A percentile compares a stretch with the other conserved stretches of the same genome.
phyloP scores from a whole-genome alignment of 23 tunicate species.

The Trididemnum nubilum region DNA sequence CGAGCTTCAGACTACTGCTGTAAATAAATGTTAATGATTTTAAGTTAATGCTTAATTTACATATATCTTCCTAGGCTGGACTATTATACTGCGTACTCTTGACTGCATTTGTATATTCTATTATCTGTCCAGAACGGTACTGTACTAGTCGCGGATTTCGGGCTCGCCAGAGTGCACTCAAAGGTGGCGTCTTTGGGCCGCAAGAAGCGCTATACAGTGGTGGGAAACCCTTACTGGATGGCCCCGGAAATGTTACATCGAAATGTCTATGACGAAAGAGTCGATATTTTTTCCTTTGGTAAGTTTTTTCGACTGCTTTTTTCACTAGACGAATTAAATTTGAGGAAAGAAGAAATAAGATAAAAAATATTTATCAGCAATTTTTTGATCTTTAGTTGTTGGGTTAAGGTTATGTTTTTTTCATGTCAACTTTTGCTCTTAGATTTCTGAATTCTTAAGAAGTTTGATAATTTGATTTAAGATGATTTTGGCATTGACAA shows the following conservation, averaged over 20 bases:
- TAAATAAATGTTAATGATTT: too few species aligned
- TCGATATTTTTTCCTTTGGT: slow-evolving; percentile 95
- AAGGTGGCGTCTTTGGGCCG: slow-evolving; percentile 48
- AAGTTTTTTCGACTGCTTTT: too few species aligned
- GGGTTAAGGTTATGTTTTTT: neutral
- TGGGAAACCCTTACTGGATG: slow-evolving; percentile 99
- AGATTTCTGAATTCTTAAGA: too few species aligned
- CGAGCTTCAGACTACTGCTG: too few species aligned
- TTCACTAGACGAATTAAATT: neutral
- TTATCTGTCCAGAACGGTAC: slow-evolving; percentile 96
- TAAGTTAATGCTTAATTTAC: too few species aligned
- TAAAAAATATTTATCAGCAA: too few species aligned
- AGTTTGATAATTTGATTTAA: too few species aligned
- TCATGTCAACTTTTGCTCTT: neutral
- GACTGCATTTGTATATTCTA: too few species aligned
- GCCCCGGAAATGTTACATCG: slow-evolving; percentile 88
- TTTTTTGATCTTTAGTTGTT: too few species aligned
- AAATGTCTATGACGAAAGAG: slow-evolving; percentile 68
- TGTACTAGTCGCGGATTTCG: slow-evolving; percentile 96
- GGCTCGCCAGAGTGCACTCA: slow-evolving; percentile 76
- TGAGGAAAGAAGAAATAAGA: neutral
- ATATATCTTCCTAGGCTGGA: too few species aligned
- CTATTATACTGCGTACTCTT: too few species aligned
- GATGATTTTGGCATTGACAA: too few species aligned
- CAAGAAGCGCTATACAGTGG: slow-evolving; percentile 85